Evolutionary conservation across 2,888 invertebrate species (phyloP), one percentile per base, ranked within the genome.

Genomic region (Torymus auratus): DNA sequence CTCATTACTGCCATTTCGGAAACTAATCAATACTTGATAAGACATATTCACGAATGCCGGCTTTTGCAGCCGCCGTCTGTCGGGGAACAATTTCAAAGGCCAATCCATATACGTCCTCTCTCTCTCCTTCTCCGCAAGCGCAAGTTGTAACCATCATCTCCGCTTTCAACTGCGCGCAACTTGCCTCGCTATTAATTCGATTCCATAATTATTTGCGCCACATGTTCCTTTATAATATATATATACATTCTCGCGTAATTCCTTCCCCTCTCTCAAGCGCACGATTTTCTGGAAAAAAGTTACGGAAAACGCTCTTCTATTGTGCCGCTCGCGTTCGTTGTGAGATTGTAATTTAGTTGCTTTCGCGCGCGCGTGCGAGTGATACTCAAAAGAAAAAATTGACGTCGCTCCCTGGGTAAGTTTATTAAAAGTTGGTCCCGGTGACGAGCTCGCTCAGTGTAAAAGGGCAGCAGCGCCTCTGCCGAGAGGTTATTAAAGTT

Each of bases 401-500:
- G 61, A 23, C 56, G 71, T 52, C 14, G 58, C 5, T 5, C 17
- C 58, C 41, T 7, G 7, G 7, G 7, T 41, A 41, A 41, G 41
- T 41, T 41, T 41, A 17, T 71, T 71, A 28, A 61, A 58, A 58
- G 28, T 15, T 50, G 17, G 20, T n/a, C 15, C 23, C 2, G n/a
- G 17, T 20, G 20, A 61, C n/a, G n/a, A n/a, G n/a, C n/a, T n/a
- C n/a, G 50, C 52, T 70, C 50, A 17, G 13, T 20, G 50, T 60
- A 17, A 15, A 15, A 17, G 2, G 7, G 14, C 4, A 17, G 28
- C n/a, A 14, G n/a, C 56, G n/a, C 20, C 17, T 71, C 50, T 14
- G n/a, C 4, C 52, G 20, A 15, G 52, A 52, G 71, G 2, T 71
- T 71, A 61, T 60, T 53, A 61, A 71, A 71, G 71, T 61, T 71